phyloP scores from a whole-genome alignment of 2,113 vertebrate species.

The Pandion haliaetus region DNA sequence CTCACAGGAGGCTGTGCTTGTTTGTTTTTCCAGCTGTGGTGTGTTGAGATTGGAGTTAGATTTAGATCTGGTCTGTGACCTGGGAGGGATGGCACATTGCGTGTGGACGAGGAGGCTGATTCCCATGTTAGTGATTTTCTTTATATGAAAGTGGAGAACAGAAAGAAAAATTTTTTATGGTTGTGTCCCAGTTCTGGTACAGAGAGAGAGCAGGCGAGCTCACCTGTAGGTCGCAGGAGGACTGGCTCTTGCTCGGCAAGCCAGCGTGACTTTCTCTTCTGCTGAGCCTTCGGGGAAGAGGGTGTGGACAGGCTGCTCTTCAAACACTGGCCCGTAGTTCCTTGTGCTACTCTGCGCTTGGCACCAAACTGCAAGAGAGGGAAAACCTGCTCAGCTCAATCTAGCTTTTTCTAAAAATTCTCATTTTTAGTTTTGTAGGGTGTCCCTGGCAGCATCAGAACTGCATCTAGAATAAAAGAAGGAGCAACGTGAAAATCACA shows the following conservation, averaged over 20 bases:
- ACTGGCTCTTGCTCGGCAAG: conserved; percentile 88
- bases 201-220: neutral
- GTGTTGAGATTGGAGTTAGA: neutral
- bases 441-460: neutral
- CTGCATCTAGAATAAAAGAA: neutral
- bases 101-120: neutral
- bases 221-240: conserved; percentile 92
- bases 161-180: accelerated
- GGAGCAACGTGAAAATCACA: neutral
- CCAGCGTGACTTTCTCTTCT: conserved; percentile 87
- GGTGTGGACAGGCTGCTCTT: conserved; percentile 88
- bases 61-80: neutral
- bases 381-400: neutral
- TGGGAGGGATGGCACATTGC: neutral
- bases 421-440: neutral
- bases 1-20: neutral
- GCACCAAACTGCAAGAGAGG: conserved; percentile 57
- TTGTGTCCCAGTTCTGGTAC: accelerated
- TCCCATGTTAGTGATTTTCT: neutral
- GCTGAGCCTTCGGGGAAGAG: conserved; percentile 90
- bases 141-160: accelerated
- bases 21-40: neutral
- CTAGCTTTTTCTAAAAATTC: neutral
- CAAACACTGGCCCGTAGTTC: conserved; percentile 91
- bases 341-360: conserved; percentile 46